phyloP scores from a whole-genome alignment of 2,113 vertebrate species.

The Dascyllus trimaculatus region DNA sequence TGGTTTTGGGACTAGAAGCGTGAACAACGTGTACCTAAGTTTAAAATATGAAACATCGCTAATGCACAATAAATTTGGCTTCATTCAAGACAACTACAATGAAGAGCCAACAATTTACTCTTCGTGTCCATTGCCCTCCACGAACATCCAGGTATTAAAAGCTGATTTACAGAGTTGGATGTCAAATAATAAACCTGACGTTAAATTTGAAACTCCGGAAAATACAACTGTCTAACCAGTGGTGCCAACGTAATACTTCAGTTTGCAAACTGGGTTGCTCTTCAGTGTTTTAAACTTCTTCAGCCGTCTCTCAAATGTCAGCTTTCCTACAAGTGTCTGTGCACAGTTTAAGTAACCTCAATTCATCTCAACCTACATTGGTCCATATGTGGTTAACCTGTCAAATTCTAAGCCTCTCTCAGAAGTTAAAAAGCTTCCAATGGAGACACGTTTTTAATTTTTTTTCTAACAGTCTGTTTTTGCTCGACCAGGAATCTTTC shows the following conservation, averaged over 20 bases:
- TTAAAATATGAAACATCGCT: not conserved
- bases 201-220: too few species aligned
- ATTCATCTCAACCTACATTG: conserved; percentile 16
- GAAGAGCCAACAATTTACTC: not conserved
- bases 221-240: too few species aligned
- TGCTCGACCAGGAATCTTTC: not conserved
- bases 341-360: conserved; percentile 5
- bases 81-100: conserved; percentile 15
- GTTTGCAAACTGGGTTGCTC: not conserved
- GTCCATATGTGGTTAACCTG: conserved; percentile 20
- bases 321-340: conserved; percentile 8
- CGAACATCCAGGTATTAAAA: not conserved
- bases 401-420: not conserved
- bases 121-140: not conserved
- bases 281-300: not conserved
- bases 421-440: not conserved
- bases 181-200: too few species aligned
- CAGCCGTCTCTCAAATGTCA: conserved; percentile 6
- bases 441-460: not conserved
- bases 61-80: not conserved
- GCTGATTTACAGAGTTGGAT: not conserved
- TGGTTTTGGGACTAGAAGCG: conserved; percentile 6
- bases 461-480: conserved; percentile 10
- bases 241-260: not conserved
- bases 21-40: not conserved